Conservation (phyloP, 2,797 vertebrate species). For the Sandelia bainsii region DNA sequence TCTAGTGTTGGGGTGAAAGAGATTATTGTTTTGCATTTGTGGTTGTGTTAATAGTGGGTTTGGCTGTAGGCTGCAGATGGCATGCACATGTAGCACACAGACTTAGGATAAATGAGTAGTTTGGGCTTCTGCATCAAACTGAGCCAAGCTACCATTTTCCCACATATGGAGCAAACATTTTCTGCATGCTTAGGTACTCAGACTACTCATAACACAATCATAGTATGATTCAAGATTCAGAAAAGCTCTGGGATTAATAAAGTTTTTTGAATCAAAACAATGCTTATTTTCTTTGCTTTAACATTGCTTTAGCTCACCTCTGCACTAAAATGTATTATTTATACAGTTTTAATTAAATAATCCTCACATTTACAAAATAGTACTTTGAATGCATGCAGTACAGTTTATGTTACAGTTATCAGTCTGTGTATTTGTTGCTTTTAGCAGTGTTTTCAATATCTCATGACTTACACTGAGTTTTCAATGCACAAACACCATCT, state of each 20-base stretch:
- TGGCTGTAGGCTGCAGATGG: slow-evolving; percentile 33
- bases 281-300: slow-evolving; percentile 7
- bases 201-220: background rate
- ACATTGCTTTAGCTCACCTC: slow-evolving; percentile 14
- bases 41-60: background rate
- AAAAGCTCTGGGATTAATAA: too few species aligned
- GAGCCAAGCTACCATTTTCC: slow-evolving; percentile 36
- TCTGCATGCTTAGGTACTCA: slow-evolving; percentile 29
- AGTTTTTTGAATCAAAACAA: too few species aligned
- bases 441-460: slow-evolving; percentile 11
- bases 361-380: slow-evolving; percentile 2
- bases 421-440: background rate
- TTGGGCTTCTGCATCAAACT: slow-evolving; percentile 21
- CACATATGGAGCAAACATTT: slow-evolving; percentile 7
- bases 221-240: too few species aligned
- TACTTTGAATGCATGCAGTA: too few species aligned
- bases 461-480: background rate
- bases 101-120: slow-evolving; percentile 24
- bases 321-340: slow-evolving; percentile 13
- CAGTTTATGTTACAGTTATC: too few species aligned
- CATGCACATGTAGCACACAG: slow-evolving; percentile 35
- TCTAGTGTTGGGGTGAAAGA: slow-evolving; percentile 72
- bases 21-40: slow-evolving; percentile 11
- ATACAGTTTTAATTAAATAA: slow-evolving; percentile 2
- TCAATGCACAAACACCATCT: background rate